Percentiles rank a stretch among this genome's conserved stretches.
Conservation (phyloP, 2,113 vertebrate genomes). For the Stegastes partitus region DNA sequence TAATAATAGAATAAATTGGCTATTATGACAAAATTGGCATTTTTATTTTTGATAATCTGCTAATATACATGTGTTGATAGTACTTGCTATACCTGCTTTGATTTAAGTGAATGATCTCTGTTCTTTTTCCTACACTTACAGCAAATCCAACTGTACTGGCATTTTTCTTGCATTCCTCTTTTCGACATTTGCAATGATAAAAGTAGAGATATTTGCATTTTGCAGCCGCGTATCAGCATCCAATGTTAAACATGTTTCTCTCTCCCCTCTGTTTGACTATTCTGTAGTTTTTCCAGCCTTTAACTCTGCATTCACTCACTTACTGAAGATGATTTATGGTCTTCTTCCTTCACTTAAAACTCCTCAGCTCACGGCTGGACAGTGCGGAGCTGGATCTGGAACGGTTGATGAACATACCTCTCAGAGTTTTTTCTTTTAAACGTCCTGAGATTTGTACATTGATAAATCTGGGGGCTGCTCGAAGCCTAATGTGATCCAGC, state of each 20-base stretch:
- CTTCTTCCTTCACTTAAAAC: slow-evolving; percentile 30
- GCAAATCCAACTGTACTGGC: too few relatives aligned
- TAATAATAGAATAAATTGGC: too few relatives aligned
- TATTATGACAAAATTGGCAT: too few relatives aligned
- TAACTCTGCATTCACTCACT: slow-evolving; percentile 41
- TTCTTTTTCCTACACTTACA: too few relatives aligned
- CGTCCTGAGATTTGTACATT: slow-evolving; percentile 33
- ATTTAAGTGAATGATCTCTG: too few relatives aligned
- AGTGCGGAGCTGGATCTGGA: slow-evolving; percentile 22
- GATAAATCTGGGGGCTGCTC: slow-evolving; percentile 62
- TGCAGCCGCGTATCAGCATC: not conserved
- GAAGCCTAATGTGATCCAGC: slow-evolving; percentile 69
- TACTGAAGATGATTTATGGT: slow-evolving; percentile 51
- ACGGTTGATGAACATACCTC: slow-evolving; percentile 15
- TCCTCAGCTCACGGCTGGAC: slow-evolving; percentile 19
- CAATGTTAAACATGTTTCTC: slow-evolving; percentile 24
- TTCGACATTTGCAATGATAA: not conserved
- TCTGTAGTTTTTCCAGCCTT: slow-evolving; percentile 8
- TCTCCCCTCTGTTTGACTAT: slow-evolving; percentile 1
- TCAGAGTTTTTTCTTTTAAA: slow-evolving; percentile 57
- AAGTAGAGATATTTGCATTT: slow-evolving; percentile 12
- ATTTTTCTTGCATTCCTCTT: too few relatives aligned
- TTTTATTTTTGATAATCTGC: too few relatives aligned
- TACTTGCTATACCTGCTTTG: too few relatives aligned
- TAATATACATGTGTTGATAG: too few relatives aligned